phyloP scores from a whole-genome alignment of 2,113 vertebrate genomes.

The Stigmatopora argus region DNA sequence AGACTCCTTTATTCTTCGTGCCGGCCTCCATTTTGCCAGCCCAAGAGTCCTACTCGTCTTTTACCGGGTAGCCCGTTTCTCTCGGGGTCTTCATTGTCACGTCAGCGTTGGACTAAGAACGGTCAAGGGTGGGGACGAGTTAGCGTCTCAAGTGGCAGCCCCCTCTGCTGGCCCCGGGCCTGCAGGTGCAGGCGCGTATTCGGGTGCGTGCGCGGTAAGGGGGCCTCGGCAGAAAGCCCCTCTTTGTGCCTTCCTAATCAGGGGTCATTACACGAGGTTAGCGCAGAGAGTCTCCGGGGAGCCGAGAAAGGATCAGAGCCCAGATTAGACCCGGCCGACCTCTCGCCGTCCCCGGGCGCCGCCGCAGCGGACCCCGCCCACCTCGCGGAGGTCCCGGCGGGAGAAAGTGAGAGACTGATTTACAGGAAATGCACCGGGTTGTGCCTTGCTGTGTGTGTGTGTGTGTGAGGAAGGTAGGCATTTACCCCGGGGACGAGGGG shows the following conservation, averaged over 20 bases:
- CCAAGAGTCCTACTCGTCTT: slow-evolving; percentile 7
- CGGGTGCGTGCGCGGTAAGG: slow-evolving; percentile 29
- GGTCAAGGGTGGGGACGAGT: not conserved
- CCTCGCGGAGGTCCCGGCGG: slow-evolving; percentile 7
- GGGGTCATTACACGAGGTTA: slow-evolving; percentile 73
- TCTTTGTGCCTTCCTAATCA: slow-evolving; percentile 78
- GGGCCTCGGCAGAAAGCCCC: slow-evolving; percentile 55
- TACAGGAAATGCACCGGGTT: slow-evolving; percentile 35
- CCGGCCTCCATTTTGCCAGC: slow-evolving; percentile 11
- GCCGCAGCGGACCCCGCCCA: slow-evolving; percentile 35
- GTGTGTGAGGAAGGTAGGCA: slow-evolving; percentile 31
- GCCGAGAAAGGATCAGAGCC: slow-evolving; percentile 69
- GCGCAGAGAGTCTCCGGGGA: slow-evolving; percentile 64
- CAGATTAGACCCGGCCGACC: slow-evolving; percentile 72
- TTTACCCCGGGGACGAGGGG: slow-evolving; percentile 42
- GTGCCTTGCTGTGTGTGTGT: slow-evolving; percentile 7
- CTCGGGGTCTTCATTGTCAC: not conserved
- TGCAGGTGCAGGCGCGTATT: not conserved
- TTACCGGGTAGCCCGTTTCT: not conserved
- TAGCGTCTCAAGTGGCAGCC: not conserved
- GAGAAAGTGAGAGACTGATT: slow-evolving; percentile 37
- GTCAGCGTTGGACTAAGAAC: not conserved
- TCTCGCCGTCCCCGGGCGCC: slow-evolving; percentile 63
- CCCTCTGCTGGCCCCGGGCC: slow-evolving; percentile 2
- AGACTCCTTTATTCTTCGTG: slow-evolving; percentile 60